Evolutionary conservation across 2,113 vertebrate genomes (phyloP), one percentile per base, ranked within the genome.

Genomic region (Semnornis frantzii): DNA sequence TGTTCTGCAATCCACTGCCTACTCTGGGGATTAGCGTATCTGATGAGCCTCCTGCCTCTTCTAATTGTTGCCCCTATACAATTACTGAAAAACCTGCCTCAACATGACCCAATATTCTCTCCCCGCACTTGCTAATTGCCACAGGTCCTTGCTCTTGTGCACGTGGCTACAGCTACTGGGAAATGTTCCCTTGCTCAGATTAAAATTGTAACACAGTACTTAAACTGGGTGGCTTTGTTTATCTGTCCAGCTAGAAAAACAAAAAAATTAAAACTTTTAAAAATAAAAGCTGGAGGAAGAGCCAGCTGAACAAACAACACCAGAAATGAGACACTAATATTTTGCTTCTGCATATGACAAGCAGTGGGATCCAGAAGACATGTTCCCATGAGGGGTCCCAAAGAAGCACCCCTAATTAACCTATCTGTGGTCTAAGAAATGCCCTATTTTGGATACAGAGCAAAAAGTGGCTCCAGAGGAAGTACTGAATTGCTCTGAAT

Each of bases 1-100:
- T 85, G 42, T 92, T 95, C 93, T 94, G 94, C 95, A 97, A 95
- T 95, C 72, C 54, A 72, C 94, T 94, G 94, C 95, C 94, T 96
- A 94, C 91, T 93, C 89, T 72, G 79, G 79, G 71, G 82, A 97
- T 96, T 93, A 96, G 75, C 58, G 2, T 78, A 74, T 72, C 71
- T 96, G 95, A 95, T 94, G 90, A 96, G 58, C 17, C 91, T 95
- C 87, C 91, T 94, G 89, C 91, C 89, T 89, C 85, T 94, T 92
- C 79, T 96, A 92, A 95, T 96, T 96, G 96, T 85, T 92, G 79
- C 30, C 69, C 69, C 75, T 87, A 68, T 87, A 94, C 89, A 94
- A 93, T 96, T 91, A 94, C 79, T 94, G 89, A 93, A 96, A 94
- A 96, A 91, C 94, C 65, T 96, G 91, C 94, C 87, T 87, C 89